A percentile compares a stretch with the other conserved stretches of the same genome.
phyloP scores from a whole-genome alignment of 1,140 invertebrate species.

The Papilio machaon region DNA sequence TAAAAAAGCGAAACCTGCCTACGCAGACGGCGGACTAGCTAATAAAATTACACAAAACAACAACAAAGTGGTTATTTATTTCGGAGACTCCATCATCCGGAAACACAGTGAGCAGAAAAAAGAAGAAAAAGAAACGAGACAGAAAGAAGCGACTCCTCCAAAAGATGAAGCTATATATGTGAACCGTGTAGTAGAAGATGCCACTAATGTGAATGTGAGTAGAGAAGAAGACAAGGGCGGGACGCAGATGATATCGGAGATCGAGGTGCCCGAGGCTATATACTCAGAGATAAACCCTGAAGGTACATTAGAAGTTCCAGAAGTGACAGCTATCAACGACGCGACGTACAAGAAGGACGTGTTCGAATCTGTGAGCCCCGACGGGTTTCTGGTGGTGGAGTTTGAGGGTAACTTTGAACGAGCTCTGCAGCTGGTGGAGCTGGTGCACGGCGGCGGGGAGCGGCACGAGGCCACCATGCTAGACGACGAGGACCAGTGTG shows the following conservation, averaged over 20 bases:
- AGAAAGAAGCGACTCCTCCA: slow-evolving; percentile 51
- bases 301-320: slow-evolving; percentile 50
- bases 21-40: slow-evolving; percentile 58
- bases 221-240: slow-evolving; percentile 70
- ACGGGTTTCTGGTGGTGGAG: slow-evolving; percentile 85
- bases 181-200: slow-evolving; percentile 70
- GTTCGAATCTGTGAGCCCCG: slow-evolving; percentile 67
- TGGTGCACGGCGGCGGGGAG: slow-evolving; percentile 79
- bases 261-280: slow-evolving; percentile 76
- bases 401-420: slow-evolving; percentile 85
- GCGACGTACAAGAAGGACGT: slow-evolving; percentile 74
- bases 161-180: slow-evolving; percentile 79
- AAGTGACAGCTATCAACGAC: slow-evolving; percentile 66
- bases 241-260: slow-evolving; percentile 73
- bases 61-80: slow-evolving; percentile 88
- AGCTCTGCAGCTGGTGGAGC: slow-evolving; percentile 83
- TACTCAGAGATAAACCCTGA: slow-evolving; percentile 74
- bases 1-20: slow-evolving; percentile 58
- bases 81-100: slow-evolving; percentile 84
- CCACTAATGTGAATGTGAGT: slow-evolving; percentile 62
- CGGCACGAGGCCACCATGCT: slow-evolving; percentile 74
- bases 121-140: slow-evolving; percentile 55
- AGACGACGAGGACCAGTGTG: slow-evolving; percentile 82
- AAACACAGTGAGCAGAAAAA: slow-evolving; percentile 76
- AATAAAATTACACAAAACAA: slow-evolving; percentile 80